Base-by-base conservation (phyloP, 2,888 invertebrate genomes). In the Eucriotettix oculatus region DNA sequence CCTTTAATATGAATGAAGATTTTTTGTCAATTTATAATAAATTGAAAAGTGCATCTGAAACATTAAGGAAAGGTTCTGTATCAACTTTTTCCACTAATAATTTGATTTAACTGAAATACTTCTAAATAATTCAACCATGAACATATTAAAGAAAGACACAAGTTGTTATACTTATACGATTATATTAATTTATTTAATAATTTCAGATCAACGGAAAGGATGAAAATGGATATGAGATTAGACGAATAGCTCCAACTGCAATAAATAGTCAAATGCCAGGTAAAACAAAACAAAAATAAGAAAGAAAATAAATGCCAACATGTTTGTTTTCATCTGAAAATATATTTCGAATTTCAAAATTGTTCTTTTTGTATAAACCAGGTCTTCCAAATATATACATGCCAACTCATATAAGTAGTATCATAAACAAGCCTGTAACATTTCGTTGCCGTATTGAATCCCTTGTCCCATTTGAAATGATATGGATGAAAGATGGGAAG, bases 191-290 rank as follows among this genome's bases (percentile, higher is more conserved):
- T 48, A n/a, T 62, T 64, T n/a, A 44, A 58, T 17, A 16, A 42
- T 66, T 70, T 43, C 67, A 85, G 83, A 78, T 86, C 3, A 78
- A 78, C 64, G 87, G 86, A 2, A 72, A 72, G 53, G 85, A 85
- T 68, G 76, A 77, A 61, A 69, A 76, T 62, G 79, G 80, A n/a
- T 81, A 79, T 69, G 77, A 78, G 16, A 72, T 86, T 52, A 77
- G 79, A 63, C 74, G 86, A 65, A 77, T 83, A 0, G 81, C 85
- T 0, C 76, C 82, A 0, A 85, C 85, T 1, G 85, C 85, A 14
- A 79, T 86, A 42, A 80, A 80, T 65, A 75, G 82, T 0, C 79
- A 82, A 61, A 65, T 73, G 12, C 81, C 83, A 65, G 79, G 80
- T 78, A 67, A 66, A 61, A 41, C 54, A 54, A 48, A 44, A 14